phyloP scores from a whole-genome alignment of 1,140 invertebrate species.

The Ceratina calcarata region DNA sequence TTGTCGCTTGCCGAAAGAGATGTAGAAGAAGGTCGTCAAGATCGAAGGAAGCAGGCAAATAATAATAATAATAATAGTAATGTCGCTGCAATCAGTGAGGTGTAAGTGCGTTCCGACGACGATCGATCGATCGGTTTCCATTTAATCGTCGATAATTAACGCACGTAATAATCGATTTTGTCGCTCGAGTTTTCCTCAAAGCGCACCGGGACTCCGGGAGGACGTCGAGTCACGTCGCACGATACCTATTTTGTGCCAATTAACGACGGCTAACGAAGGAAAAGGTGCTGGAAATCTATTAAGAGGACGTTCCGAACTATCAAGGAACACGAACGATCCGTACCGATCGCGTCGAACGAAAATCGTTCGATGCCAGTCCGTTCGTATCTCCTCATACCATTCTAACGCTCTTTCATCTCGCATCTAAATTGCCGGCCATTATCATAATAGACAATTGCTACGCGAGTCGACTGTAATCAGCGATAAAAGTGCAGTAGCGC shows the following conservation, averaged over 20 bases:
- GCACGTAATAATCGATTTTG: slow-evolving; percentile 42
- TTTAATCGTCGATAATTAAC: slow-evolving; percentile 41
- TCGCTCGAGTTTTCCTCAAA: slow-evolving; percentile 22
- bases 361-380: neutral
- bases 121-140: slow-evolving; percentile 44
- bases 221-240: slow-evolving; percentile 5
- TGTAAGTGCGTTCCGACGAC: slow-evolving; percentile 34
- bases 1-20: neutral
- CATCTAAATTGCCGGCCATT: neutral
- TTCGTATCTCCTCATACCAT: no score
- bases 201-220: neutral
- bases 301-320: neutral
- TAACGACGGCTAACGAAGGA: slow-evolving; percentile 3
- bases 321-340: neutral
- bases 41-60: neutral
- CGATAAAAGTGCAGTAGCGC: slow-evolving; percentile 3
- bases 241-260: slow-evolving; percentile 2
- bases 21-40: neutral
- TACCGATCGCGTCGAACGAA: neutral
- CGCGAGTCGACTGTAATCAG: neutral
- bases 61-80: no score
- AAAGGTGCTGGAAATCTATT: neutral
- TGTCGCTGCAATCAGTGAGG: no score
- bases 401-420: neutral
- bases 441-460: slow-evolving; percentile 10